Conservation (phyloP, 2,888 invertebrate species). For the Drosophila conformis region DNA sequence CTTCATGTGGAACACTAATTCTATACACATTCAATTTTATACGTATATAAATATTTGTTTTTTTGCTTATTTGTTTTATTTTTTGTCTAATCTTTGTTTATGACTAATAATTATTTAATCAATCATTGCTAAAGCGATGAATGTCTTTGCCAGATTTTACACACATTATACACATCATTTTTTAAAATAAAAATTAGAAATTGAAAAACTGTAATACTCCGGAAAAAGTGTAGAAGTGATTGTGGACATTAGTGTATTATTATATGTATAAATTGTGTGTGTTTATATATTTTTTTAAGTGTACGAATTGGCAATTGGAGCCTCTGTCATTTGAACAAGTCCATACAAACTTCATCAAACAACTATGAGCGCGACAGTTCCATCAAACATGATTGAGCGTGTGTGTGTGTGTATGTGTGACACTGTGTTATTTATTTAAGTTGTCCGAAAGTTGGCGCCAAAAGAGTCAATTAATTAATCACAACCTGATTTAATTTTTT, state of each 20-base stretch:
- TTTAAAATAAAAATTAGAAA: neutral
- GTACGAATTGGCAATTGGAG: neutral
- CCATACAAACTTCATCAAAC: neutral
- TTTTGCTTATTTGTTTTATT: neutral
- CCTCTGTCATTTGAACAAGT: neutral
- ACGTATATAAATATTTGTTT: neutral
- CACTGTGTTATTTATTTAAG: neutral
- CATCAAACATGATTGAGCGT: neutral
- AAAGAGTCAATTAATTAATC: conserved; percentile 12
- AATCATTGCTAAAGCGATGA: neutral
- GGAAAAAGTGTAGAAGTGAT: neutral
- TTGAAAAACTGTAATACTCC: neutral
- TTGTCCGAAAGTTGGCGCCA: neutral
- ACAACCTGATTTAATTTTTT: conserved; percentile 22
- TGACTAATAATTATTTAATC: neutral
- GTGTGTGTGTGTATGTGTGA: conserved; percentile 4
- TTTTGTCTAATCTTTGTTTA: neutral
- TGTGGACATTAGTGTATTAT: neutral
- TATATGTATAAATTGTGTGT: neutral
- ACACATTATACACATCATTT: neutral
- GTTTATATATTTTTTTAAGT: neutral
- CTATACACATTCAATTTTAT: conserved; percentile 5
- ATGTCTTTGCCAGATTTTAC: neutral
- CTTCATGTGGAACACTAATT: conserved; percentile 31
- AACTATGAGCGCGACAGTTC: neutral